Evolutionary conservation across 2,113 vertebrate species (phyloP).

Genomic region (Mus musculus): DNA sequence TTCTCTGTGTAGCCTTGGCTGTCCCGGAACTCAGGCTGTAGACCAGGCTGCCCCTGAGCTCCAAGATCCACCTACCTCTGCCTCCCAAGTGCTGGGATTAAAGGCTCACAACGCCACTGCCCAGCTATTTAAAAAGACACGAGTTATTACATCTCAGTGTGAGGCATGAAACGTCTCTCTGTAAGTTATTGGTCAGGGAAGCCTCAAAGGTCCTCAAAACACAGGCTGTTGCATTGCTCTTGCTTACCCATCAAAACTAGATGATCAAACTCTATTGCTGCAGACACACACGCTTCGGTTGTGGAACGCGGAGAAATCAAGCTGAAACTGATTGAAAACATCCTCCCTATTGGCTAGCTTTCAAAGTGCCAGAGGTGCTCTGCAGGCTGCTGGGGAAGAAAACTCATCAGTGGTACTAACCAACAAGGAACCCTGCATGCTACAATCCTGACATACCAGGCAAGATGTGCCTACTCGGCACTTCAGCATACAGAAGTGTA

Average conservation of each 20-base stretch:
- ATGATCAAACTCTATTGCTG: not conserved
- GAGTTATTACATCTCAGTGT: not conserved
- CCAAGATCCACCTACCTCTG: not conserved
- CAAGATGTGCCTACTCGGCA: not conserved
- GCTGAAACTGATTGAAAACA: not conserved
- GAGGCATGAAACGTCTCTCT: too few species aligned
- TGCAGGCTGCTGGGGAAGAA: not conserved
- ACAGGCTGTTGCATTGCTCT: not conserved
- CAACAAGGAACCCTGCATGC: not conserved
- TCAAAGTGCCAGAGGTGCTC: not conserved
- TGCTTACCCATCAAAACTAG: not conserved
- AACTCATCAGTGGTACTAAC: not conserved
- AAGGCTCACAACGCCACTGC: not conserved
- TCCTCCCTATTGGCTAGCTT: not conserved
- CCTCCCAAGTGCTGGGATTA: not conserved
- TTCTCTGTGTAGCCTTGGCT: not conserved
- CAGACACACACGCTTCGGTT: not conserved
- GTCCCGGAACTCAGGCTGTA: not conserved
- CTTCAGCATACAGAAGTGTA: too few species aligned
- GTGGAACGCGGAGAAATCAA: not conserved
- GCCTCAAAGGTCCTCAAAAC: not conserved
- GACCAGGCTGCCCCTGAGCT: not conserved
- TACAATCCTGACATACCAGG: not conserved
- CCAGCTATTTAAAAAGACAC: not conserved
- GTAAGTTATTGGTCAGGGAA: not conserved